These are phyloP conservation scores for Gavialis gangeticus DNA, from an alignment of 2,113 vertebrate genomes.

Conservation along the genomic window DNA sequence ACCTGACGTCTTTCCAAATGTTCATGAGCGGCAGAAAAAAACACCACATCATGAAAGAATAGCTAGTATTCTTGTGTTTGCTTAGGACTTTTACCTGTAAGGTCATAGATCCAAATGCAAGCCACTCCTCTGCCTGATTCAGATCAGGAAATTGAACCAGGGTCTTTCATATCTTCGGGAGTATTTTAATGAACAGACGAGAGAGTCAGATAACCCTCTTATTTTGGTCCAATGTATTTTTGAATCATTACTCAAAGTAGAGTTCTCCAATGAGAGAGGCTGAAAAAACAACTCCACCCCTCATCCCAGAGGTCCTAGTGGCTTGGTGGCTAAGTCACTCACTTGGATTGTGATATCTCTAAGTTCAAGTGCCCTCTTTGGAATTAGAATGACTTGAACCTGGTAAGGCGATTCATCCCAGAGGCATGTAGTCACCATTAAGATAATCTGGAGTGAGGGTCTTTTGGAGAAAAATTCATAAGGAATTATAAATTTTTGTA, in stretches of 20 bases:
- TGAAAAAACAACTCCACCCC: not conserved
- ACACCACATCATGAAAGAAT: not conserved
- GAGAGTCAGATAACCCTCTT: no score
- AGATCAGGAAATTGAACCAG: not conserved
- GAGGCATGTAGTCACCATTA: not conserved
- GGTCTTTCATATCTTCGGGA: not conserved
- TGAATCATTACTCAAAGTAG: no score
- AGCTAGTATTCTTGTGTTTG: rapidly evolving
- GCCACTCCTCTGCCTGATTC: not conserved
- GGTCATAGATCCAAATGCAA: rapidly evolving
- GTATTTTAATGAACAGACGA: no score
- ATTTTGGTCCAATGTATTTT: no score
- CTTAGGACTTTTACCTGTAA: not conserved
- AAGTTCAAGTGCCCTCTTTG: not conserved
- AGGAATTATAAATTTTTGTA: not conserved
- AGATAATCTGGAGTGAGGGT: not conserved
- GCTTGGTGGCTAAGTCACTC: not conserved
- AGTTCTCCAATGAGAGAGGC: not conserved
- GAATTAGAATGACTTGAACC: not conserved
- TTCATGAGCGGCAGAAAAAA: no score
- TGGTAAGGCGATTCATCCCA: not conserved
- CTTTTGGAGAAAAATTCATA: not conserved
- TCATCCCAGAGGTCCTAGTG: rapidly evolving
- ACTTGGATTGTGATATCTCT: not conserved
- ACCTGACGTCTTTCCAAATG: no score